Percentiles rank a stretch among this genome's conserved stretches.
Evolutionary conservation across 2,888 invertebrate species (phyloP).

Genomic region (Dasysyrphus albostriatus): DNA sequence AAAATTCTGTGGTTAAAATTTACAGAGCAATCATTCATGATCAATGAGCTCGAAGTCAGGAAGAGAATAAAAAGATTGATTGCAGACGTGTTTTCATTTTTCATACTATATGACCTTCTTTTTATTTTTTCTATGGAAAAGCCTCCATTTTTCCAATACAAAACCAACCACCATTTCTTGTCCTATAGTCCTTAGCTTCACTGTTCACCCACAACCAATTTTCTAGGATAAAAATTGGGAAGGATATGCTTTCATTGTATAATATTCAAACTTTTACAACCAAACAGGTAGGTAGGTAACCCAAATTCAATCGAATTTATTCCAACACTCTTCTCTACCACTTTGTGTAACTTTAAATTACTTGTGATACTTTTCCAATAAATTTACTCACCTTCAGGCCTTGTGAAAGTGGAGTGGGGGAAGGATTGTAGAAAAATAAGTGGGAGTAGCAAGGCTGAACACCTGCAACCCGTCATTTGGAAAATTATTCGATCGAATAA

Average conservation of each 20-base stretch:
- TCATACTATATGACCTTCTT: conserved; percentile 16
- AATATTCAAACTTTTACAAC: conserved; percentile 48
- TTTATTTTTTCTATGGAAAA: neutral
- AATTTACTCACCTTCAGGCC: conserved; percentile 58
- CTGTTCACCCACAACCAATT: neutral
- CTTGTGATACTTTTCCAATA: conserved; percentile 76
- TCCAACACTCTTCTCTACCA: conserved; percentile 55
- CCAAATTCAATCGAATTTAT: conserved; percentile 74
- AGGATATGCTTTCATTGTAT: conserved; percentile 38
- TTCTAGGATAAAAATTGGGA: conserved; percentile 19
- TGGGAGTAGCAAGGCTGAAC: conserved; percentile 28
- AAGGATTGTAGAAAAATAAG: neutral
- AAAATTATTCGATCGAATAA: conserved; percentile 72
- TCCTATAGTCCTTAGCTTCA: neutral
- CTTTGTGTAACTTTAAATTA: conserved; percentile 75
- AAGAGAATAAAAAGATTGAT: conserved; percentile 30
- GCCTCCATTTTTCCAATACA: neutral
- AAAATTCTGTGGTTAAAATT: conserved; percentile 33
- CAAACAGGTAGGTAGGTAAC: conserved; percentile 54
- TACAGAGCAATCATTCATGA: conserved; percentile 45
- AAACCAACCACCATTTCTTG: neutral
- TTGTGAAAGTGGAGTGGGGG: neutral
- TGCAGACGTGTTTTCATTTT: conserved; percentile 36
- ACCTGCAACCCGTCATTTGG: conserved; percentile 72
- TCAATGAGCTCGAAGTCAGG: conserved; percentile 27